phyloP scores from a whole-genome alignment of 2,797 vertebrate genomes.

The Neoniphon sammara region DNA sequence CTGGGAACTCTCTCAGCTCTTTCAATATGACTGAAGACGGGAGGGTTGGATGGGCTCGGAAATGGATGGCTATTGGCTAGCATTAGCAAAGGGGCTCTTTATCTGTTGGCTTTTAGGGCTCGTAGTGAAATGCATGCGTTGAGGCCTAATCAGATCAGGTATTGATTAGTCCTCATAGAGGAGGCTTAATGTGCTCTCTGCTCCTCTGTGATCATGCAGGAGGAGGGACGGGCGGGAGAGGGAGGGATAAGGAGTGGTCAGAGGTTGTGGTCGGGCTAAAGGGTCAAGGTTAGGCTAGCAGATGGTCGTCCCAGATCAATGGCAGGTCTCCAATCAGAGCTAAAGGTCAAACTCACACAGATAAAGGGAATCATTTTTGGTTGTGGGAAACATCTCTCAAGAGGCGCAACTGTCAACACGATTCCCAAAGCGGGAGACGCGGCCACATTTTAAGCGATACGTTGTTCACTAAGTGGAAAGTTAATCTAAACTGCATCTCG shows the following conservation, averaged over 20 bases:
- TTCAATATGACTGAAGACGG: slow-evolving; percentile 44
- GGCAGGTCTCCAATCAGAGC: slow-evolving; percentile 55
- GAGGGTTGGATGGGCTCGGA: slow-evolving; percentile 26
- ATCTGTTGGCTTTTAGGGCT: slow-evolving; percentile 62
- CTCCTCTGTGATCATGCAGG: slow-evolving; percentile 53
- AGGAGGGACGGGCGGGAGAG: background rate
- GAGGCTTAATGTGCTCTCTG: slow-evolving; percentile 54
- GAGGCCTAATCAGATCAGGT: slow-evolving; percentile 73
- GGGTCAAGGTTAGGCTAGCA: slow-evolving; percentile 61
- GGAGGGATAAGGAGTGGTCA: slow-evolving; percentile 14
- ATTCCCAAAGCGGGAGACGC: slow-evolving; percentile 45
- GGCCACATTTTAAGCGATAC: slow-evolving; percentile 65
- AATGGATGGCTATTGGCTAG: slow-evolving; percentile 61
- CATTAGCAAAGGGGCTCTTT: slow-evolving; percentile 59
- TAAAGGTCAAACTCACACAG: slow-evolving; percentile 29
- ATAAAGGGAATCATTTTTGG: slow-evolving; percentile 37
- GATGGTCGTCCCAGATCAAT: slow-evolving; percentile 50
- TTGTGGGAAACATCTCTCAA: slow-evolving; percentile 43
- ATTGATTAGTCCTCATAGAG: slow-evolving; percentile 68
- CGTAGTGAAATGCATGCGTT: slow-evolving; percentile 60
- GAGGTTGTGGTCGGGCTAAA: slow-evolving; percentile 21
- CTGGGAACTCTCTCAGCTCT: slow-evolving; percentile 29
- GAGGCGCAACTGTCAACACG: slow-evolving; percentile 63
- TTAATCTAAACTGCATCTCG: slow-evolving; percentile 73
- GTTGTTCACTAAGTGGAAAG: slow-evolving; percentile 74